Evolutionary conservation across 2,888 invertebrate species (phyloP), one percentile per base, ranked within the genome.

Genomic region (Tetragonisca angustula): DNA sequence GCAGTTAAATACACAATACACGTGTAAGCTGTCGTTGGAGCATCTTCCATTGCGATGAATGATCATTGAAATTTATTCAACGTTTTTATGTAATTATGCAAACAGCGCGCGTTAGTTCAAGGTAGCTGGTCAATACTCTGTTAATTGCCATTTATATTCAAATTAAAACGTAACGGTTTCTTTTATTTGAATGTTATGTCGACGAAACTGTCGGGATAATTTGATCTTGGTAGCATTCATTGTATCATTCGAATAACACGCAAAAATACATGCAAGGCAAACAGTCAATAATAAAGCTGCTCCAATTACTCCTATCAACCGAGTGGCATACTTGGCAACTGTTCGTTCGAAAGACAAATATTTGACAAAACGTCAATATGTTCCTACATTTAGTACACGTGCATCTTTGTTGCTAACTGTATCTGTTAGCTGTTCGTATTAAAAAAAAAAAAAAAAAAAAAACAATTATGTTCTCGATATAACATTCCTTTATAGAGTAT

Each of bases 241-340:
- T 19, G 62, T 43, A 2, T 21, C 21, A n/a, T 49, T 73, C 73
- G n/a, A 71, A 19, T 24, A 62, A 67, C 67, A 50, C 24, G 54
- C 11, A 64, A 64, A 79, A 70, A 79, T 81, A 64, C 43, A 56
- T 50, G 56, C 50, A 76, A 75, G 24, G 59, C 62, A 61, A 71
- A 24, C 74, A 61, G 81, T 65, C 76, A 80, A 71, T 80, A 80
- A 82, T 80, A 82, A 87, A 84, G 74, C 19, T 50, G 78, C 43
- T 84, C 80, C 82, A 83, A 83, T 87, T 87, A 75, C 77, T 75
- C n/a, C 65, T 67, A 87, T 84, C 80, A 84, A 61, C 61, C 54
- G 69, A 27, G 61, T 73, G 65, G 61, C 75, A 79, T 74, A 79
- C 70, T 87, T 83, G 83, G 80, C 85, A 84, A 77, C 74, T 78